Conservation (phyloP, 2,797 vertebrate species). For the Geotrypetes seraphini region DNA sequence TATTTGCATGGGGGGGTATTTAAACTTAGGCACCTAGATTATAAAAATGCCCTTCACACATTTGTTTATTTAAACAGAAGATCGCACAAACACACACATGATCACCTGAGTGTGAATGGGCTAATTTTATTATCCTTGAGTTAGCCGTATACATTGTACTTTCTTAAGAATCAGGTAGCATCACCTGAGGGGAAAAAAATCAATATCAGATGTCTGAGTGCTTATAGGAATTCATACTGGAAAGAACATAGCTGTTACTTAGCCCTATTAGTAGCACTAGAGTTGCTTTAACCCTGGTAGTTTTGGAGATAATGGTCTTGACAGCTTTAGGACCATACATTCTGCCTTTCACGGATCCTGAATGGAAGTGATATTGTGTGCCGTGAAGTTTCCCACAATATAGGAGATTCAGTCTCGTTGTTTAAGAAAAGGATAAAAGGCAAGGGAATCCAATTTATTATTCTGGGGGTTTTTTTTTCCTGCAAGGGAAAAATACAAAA, state of each 20-base stretch:
- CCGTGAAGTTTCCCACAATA: slow-evolving; percentile 38
- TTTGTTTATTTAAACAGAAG: too few species aligned
- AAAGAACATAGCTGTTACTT: slow-evolving; percentile 23
- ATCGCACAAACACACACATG: too few species aligned
- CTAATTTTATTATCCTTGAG: too few species aligned
- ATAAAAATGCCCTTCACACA: too few species aligned
- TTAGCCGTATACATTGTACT: too few species aligned
- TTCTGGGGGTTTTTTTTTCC: slow-evolving; percentile 27
- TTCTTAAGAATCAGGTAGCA: too few species aligned
- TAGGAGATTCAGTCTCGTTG: slow-evolving; percentile 41
- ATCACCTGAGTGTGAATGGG: too few species aligned
- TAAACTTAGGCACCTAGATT: too few species aligned
- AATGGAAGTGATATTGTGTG: slow-evolving; percentile 42
- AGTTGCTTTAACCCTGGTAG: background rate
- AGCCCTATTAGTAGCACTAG: slow-evolving; percentile 20
- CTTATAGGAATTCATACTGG: slow-evolving; percentile 4
- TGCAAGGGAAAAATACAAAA: slow-evolving; percentile 25
- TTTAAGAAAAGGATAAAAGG: slow-evolving; percentile 55
- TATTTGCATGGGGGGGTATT: too few species aligned
- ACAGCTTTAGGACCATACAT: slow-evolving; percentile 29
- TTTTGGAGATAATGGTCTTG: slow-evolving; percentile 20
- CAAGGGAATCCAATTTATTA: slow-evolving; percentile 22
- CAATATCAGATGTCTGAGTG: too few species aligned
- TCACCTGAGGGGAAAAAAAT: too few species aligned
- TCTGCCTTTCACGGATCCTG: slow-evolving; percentile 34